phyloP scores from a whole-genome alignment of 2,888 invertebrate species.

The Hypercompe scribonia region DNA sequence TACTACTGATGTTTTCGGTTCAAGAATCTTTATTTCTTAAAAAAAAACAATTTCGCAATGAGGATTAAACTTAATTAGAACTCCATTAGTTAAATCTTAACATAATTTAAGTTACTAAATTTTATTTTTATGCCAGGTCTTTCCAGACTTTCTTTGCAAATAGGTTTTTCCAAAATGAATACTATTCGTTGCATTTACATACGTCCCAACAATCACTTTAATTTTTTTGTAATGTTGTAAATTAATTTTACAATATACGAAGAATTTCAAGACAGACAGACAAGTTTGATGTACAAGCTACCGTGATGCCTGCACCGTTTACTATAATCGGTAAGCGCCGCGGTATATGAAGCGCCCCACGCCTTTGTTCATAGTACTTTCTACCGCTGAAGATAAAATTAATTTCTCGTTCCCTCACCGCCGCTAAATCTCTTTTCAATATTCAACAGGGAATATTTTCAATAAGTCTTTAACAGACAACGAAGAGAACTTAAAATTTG shows the following conservation, averaged over 20 bases:
- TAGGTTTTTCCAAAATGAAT: neutral
- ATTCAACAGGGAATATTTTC: neutral
- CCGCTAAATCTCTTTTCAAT: slow-evolving; percentile 1
- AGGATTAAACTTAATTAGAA: neutral
- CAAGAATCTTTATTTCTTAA: too few relatives aligned
- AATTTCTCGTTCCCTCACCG: neutral
- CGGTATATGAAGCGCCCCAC: neutral
- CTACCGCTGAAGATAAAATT: neutral
- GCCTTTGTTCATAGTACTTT: neutral
- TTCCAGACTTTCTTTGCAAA: too few relatives aligned
- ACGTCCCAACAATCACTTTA: neutral
- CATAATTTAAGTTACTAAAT: too few relatives aligned
- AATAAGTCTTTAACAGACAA: neutral
- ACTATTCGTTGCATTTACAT: neutral
- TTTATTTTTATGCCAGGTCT: too few relatives aligned
- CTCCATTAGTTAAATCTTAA: too few relatives aligned
- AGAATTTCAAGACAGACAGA: too few relatives aligned
- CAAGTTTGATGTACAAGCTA: neutral
- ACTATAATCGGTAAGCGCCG: neutral
- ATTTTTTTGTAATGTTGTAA: neutral
- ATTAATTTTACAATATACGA: neutral
- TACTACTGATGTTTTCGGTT: too few relatives aligned
- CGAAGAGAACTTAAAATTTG: neutral
- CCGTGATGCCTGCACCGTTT: neutral
- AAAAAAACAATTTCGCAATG: neutral